Percentiles rank a stretch among this genome's conserved stretches.
Evolutionary conservation across 2,113 vertebrate genomes (phyloP).

Genomic region (Catharus fuscescens): DNA sequence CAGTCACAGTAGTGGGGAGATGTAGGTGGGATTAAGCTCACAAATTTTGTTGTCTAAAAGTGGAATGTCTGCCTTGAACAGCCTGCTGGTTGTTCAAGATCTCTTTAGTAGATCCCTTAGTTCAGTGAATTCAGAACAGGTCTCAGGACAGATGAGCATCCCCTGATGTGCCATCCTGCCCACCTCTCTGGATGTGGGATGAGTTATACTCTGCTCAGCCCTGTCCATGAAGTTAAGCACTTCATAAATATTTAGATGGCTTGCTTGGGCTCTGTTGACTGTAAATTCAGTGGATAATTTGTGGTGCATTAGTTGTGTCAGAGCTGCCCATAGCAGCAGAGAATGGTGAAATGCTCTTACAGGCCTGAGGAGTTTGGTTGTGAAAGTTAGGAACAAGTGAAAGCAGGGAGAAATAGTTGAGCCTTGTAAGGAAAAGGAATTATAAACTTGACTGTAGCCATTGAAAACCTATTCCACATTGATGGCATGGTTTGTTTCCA

Average conservation of each 20-base stretch:
- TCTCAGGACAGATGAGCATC: background rate
- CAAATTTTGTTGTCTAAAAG: background rate
- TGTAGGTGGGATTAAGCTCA: background rate
- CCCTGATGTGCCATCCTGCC: background rate
- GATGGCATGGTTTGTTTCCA: background rate
- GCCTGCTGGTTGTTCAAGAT: background rate
- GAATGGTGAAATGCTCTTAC: background rate
- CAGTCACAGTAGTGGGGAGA: background rate
- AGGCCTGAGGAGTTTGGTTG: background rate
- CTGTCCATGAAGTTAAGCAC: background rate
- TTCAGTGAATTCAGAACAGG: background rate
- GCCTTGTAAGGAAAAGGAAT: background rate
- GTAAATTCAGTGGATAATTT: background rate
- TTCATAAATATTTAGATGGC: background rate
- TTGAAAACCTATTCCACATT: background rate
- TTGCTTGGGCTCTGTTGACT: background rate
- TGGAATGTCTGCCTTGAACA: background rate
- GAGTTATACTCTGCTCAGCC: background rate
- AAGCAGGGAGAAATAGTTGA: background rate
- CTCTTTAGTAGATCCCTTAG: background rate
- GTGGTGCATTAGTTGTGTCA: fast-evolving
- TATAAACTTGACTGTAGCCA: background rate
- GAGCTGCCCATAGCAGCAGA: background rate
- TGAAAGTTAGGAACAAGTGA: background rate
- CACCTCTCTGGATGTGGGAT: background rate